These are phyloP conservation scores for Hypena proboscidalis DNA, from an alignment of 2,888 invertebrate genomes.

Conservation along the genomic window DNA sequence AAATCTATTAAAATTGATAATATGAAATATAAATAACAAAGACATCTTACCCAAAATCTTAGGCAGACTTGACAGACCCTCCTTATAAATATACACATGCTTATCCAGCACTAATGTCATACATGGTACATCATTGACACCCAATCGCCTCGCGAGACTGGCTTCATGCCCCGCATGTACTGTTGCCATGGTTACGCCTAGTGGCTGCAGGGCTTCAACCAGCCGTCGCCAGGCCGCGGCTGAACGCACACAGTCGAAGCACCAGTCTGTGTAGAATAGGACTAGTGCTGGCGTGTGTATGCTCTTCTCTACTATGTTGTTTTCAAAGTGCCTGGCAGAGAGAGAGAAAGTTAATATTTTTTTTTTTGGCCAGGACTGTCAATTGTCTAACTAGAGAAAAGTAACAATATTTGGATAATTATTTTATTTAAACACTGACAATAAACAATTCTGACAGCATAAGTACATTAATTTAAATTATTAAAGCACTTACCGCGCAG, in stretches of 20 bases:
- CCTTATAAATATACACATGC: constrained; percentile 93
- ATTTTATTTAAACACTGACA: no score
- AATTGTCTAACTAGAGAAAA: no score
- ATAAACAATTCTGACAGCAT: no score
- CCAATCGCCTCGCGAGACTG: constrained; percentile 90
- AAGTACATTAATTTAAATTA: no score
- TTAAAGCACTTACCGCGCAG: constrained; percentile 87
- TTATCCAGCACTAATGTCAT: constrained; percentile 93
- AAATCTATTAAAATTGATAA: no score
- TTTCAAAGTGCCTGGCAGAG: constrained; percentile 95
- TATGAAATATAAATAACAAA: no score
- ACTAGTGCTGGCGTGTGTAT: constrained; percentile 92
- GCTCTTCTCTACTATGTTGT: constrained; percentile 93
- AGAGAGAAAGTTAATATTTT: no score
- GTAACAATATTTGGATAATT: no score
- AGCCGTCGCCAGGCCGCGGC: constrained; percentile 94
- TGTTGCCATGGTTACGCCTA: constrained; percentile 93
- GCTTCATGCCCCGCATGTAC: constrained; percentile 93
- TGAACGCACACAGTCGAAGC: constrained; percentile 95
- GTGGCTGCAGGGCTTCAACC: constrained; percentile 93
- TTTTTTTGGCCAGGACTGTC: no score
- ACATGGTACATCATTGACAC: constrained; percentile 93
- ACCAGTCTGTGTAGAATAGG: constrained; percentile 97
- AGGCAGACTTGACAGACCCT: constrained; percentile 91
- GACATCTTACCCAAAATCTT: constrained; percentile 89